Conservation (phyloP, 2,113 vertebrate genomes). For the Melanerpes aurifrons region DNA sequence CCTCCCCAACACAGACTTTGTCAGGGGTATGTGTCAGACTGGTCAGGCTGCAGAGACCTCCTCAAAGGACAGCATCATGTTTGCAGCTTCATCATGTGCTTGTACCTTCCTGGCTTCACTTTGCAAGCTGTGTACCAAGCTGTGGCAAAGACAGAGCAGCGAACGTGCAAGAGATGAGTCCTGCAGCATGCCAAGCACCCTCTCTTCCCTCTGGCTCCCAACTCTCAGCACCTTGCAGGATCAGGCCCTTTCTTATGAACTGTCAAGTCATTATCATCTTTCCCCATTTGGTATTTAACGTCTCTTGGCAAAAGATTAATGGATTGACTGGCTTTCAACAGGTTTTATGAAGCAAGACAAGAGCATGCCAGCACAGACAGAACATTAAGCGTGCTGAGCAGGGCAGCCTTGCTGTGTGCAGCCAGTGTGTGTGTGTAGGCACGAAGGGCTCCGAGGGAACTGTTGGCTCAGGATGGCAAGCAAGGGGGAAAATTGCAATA, state of each 20-base stretch:
- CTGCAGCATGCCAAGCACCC: not conserved
- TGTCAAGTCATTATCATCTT: conserved; percentile 45
- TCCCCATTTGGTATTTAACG: conserved; percentile 34
- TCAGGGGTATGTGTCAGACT: rapidly evolving
- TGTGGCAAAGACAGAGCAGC: not conserved
- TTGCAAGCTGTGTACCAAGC: not conserved
- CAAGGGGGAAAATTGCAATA: conserved; percentile 41
- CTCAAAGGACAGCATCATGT: not conserved
- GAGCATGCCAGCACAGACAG: conserved; percentile 57
- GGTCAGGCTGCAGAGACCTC: not conserved
- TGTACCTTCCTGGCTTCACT: not conserved
- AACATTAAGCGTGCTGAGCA: not conserved
- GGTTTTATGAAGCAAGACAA: conserved; percentile 67
- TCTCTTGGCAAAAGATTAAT: conserved; percentile 71
- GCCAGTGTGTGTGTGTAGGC: conserved; percentile 27
- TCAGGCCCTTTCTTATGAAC: conserved; percentile 25
- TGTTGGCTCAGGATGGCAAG: not conserved
- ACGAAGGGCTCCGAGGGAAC: conserved; percentile 51
- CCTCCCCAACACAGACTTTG: rapidly evolving
- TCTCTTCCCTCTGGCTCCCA: not conserved
- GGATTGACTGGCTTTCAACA: conserved; percentile 67
- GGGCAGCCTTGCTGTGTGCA: conserved; percentile 36
- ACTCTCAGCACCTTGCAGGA: conserved; percentile 8
- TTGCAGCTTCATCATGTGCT: rapidly evolving
- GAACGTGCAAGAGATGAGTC: not conserved